Evolutionary conservation across 1,140 invertebrate species (phyloP), one percentile per base, ranked within the genome.

Genomic region (Leptinotarsa lineolata): DNA sequence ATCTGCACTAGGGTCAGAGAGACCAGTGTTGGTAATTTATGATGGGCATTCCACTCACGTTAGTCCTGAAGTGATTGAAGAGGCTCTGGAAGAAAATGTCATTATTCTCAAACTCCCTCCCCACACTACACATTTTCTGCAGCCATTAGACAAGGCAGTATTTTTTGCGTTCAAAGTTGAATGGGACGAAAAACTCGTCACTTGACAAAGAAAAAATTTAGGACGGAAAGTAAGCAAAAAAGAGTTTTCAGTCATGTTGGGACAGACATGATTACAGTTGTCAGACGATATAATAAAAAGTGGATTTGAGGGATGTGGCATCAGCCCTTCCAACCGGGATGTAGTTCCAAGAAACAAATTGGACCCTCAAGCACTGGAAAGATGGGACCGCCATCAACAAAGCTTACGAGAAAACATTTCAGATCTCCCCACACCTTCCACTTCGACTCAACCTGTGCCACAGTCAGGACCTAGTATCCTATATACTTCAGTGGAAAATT

Each of bases 21-120:
- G 80, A 44, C 81, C 80, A 39, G 72, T 80, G 54, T 54, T 83
- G 44, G 54, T 83, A 44, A 72, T 84, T 80, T 83, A 81, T 78
- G 83, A 84, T 76, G 82, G 80, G 16, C 83, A 85, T 76, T 68
- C 67, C 21, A 82, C 75, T 39, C 83, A 84, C 72, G 70, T 84
- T 12, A 75, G 46, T 64, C 70, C 77, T 30, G 75, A 76, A 70
- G 61, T 83, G 18, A 77, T 82, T 68, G 72, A 82, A 58, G 63
- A 72, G 70, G 81, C 83, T 21, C 72, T 76, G 67, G 45, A 79
- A 72, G n/a, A 77, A 82, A 58, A 82, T 77, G 18, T 83, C 45
- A 82, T 77, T 21, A 73, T 75, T 20, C 63, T 84, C 12, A 84
- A 82, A 72, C 72, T 83, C 13, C 83, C 81, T 20, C 72, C 82